Evolutionary conservation across 2,113 vertebrate species (phyloP).

Genomic region (Antechinus flavipes): DNA sequence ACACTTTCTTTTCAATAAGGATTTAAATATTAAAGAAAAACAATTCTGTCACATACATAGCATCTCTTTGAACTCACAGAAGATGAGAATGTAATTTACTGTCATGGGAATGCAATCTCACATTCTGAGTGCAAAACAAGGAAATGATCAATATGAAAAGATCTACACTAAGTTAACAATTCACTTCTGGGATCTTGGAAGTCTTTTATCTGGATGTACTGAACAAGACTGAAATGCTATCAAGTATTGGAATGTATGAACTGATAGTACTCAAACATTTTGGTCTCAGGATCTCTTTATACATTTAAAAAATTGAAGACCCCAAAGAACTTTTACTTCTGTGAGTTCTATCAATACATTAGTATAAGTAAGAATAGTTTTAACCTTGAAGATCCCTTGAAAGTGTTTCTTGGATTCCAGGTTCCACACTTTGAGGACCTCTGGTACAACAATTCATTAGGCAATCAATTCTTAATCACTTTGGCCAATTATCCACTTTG

Average conservation of each 20-base stretch:
- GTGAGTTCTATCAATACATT: background rate
- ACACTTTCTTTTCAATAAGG: background rate
- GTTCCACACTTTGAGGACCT: background rate
- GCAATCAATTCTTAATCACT: background rate
- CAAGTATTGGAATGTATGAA: background rate
- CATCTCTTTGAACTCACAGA: background rate
- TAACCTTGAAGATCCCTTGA: background rate
- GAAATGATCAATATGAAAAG: accelerated
- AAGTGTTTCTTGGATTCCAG: background rate
- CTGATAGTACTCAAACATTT: background rate
- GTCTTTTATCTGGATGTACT: background rate
- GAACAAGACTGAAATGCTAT: background rate
- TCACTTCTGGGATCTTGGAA: background rate
- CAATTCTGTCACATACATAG: background rate
- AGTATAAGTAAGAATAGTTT: background rate
- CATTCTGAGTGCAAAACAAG: background rate
- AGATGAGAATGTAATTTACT: background rate
- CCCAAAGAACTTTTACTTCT: background rate
- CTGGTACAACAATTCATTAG: background rate
- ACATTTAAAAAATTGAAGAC: background rate
- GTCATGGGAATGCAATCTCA: background rate
- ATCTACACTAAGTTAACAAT: background rate
- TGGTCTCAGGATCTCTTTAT: background rate
- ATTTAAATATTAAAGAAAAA: background rate
- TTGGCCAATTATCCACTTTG: background rate